These are phyloP conservation scores for Galerucella nymphaeae DNA, from an alignment of 2,888 invertebrate species.

Conservation along the genomic window DNA sequence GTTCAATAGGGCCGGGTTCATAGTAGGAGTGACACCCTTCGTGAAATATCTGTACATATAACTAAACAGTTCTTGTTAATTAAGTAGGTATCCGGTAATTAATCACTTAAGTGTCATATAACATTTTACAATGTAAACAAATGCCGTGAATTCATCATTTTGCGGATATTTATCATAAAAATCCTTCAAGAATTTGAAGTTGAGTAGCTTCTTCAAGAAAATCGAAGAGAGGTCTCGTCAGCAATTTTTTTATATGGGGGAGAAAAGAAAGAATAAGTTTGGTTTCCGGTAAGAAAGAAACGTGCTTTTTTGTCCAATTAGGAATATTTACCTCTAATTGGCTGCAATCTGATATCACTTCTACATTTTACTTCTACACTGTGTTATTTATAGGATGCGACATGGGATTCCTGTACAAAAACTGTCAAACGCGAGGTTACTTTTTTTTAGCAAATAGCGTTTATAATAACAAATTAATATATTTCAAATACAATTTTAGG, in stretches of 20 bases:
- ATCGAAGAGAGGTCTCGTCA: constrained; percentile 1
- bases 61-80: too few species aligned
- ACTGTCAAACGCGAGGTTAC: too few species aligned
- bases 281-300: background rate
- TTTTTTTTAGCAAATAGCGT: too few species aligned
- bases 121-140: background rate
- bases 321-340: background rate
- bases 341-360: background rate
- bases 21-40: background rate
- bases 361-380: too few species aligned
- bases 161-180: background rate
- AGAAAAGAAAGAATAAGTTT: background rate
- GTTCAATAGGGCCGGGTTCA: background rate
- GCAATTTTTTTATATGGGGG: background rate
- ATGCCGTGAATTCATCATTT: background rate
- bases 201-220: background rate
- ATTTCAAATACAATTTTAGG: too few species aligned
- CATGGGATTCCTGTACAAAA: too few species aligned
- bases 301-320: background rate
- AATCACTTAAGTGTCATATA: constrained; percentile 5
- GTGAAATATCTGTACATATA: background rate
- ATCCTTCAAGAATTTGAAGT: constrained; percentile 2
- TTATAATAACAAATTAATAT: too few species aligned
- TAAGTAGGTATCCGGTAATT: too few species aligned
- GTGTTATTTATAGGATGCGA: too few species aligned